These are phyloP conservation scores for Podocnemis expansa DNA, from an alignment of 2,113 vertebrate species.

Conservation along the genomic window DNA sequence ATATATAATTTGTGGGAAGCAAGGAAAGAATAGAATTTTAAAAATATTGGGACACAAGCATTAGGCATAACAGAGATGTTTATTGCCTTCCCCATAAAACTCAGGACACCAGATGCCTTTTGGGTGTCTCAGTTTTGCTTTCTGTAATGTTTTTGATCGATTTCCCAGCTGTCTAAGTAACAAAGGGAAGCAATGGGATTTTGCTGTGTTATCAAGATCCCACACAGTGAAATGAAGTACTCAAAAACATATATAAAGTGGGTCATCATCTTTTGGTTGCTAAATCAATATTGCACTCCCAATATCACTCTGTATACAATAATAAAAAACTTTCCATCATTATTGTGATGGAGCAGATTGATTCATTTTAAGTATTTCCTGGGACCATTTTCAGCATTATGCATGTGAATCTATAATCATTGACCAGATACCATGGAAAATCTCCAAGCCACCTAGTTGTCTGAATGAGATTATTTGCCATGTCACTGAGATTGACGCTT, in stretches of 20 bases:
- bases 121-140: not conserved
- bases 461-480: slow-evolving; percentile 9
- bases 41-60: not conserved
- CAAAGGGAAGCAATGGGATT: not conserved
- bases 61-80: not conserved
- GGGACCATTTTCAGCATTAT: slow-evolving; percentile 22
- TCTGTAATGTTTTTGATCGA: not conserved
- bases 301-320: not conserved
- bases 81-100: not conserved
- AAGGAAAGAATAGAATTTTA: not conserved
- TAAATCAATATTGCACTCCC: not conserved
- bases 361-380: slow-evolving; percentile 45
- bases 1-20: not conserved
- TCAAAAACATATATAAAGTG: slow-evolving; percentile 57
- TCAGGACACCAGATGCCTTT: not conserved
- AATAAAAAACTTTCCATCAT: slow-evolving; percentile 29
- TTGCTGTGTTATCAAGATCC: not conserved
- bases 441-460: slow-evolving; percentile 36
- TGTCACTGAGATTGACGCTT: not conserved
- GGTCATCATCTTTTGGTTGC: not conserved
- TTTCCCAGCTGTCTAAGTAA: not conserved
- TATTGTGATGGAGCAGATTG: not conserved
- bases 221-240: slow-evolving; percentile 9
- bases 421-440: slow-evolving; percentile 36
- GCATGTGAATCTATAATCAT: slow-evolving; percentile 11